Base-by-base conservation (phyloP, 2,888 invertebrate genomes). In the Polydrusus cervinus region DNA sequence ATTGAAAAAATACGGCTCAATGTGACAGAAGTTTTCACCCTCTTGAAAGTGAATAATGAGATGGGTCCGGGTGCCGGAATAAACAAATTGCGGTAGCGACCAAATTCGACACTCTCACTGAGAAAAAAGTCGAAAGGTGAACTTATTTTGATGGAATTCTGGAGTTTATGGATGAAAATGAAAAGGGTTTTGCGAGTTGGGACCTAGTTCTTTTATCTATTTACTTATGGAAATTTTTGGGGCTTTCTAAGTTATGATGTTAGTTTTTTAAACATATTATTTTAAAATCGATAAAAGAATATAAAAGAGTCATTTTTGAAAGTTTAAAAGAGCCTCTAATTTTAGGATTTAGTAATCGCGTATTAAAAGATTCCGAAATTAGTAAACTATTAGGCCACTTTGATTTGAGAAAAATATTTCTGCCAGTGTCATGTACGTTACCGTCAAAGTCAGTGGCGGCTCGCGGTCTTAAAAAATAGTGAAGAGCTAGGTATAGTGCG, bases 11-110 rank as follows among this genome's bases (percentile, higher is more conserved):
- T 55, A 55, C 45, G 18, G 20, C 61, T 25, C 18, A 51, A 70
- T 70, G 70, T 60, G 70, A 60, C 30, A 38, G 47, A 51, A 60
- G 34, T 60, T 70, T 70, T 40, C 70, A 70, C 70, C 61, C 61
- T 70, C 61, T 64, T 30, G 40, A 20, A 49, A 69, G 47, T 61
- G 70, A 70, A 70, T 70, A 61, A 70, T 70, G 70, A 61, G 61
- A 70, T 47, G 62, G 71, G 40, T 14, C 47, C 40, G 69, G 61
- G 69, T 69, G 61, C 47, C 61, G 61, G 62, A 71, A 71, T 71
- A 62, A 71, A 71, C 71, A 71, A 71, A 71, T 71, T 71, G 71
- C 71, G 60, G 69, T 47, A 64, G 60, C 62, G 71, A 51, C 71
- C 51, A 71, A 40, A 71, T 60, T 47, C 69, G 69, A 61, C 60